A percentile compares a stretch with the other conserved stretches of the same genome.
These are phyloP conservation scores for Drosophila albomicans DNA, from an alignment of 1,140 invertebrate genomes.

Conservation along the genomic window DNA sequence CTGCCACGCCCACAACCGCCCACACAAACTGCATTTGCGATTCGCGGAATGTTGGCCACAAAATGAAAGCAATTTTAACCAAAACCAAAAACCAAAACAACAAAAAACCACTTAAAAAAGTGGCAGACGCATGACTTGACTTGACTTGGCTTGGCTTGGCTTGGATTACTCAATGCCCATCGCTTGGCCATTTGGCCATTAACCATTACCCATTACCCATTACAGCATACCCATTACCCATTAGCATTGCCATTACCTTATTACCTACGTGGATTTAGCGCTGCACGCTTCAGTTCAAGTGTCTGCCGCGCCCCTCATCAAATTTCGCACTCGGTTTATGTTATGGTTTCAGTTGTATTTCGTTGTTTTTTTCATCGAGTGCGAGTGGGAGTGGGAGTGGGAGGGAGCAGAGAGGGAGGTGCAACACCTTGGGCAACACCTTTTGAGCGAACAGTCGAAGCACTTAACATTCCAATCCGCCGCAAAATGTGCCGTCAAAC, in stretches of 20 bases:
- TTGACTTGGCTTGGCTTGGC: slow-evolving; percentile 13
- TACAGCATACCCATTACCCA: slow-evolving; percentile 34
- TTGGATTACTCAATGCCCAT: slow-evolving; percentile 3
- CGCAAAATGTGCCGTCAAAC: slow-evolving; percentile 56
- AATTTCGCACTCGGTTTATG: slow-evolving; percentile 47
- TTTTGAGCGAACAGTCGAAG: slow-evolving; percentile 23
- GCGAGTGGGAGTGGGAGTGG: no score
- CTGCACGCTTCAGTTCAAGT: slow-evolving; percentile 49
- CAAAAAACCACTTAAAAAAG: slow-evolving; percentile 34
- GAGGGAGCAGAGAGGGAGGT: no score
- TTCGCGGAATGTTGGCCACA: slow-evolving; percentile 36
- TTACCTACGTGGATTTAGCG: slow-evolving; percentile 37
- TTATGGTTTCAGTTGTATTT: slow-evolving; percentile 17
- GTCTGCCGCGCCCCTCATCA: slow-evolving; percentile 46
- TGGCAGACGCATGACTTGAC: slow-evolving; percentile 41
- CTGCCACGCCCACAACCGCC: not conserved
- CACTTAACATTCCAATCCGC: slow-evolving; percentile 47
- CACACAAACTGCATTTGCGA: slow-evolving; percentile 24
- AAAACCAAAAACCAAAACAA: not conserved
- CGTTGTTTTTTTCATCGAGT: not conserved
- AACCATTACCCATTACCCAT: slow-evolving; percentile 41
- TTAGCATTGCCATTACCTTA: slow-evolving; percentile 48
- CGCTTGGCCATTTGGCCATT: slow-evolving; percentile 32
- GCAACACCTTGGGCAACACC: slow-evolving; percentile 25
- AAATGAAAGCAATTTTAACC: slow-evolving; percentile 32